Evolutionary conservation across 1,140 invertebrate genomes (phyloP).

Genomic region (Pristionchus pacificus): DNA sequence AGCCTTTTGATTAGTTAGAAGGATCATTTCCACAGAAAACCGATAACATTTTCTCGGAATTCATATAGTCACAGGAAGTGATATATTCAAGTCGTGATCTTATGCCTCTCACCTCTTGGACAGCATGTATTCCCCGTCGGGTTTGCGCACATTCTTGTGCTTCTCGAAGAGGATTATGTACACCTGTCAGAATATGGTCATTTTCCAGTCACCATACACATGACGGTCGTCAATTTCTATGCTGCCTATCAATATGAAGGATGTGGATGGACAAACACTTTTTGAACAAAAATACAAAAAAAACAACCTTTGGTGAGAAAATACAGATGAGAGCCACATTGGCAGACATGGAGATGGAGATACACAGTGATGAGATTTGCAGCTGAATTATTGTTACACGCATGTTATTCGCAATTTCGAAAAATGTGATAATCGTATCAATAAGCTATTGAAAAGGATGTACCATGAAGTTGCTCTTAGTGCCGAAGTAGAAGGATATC

Average conservation of each 20-base stretch:
- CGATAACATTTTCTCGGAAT: not conserved
- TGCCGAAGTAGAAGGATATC: constrained; percentile 71
- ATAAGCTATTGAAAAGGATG: too few relatives aligned
- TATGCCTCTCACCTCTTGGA: constrained; percentile 40
- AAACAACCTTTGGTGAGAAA: constrained; percentile 66
- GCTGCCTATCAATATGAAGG: too few relatives aligned
- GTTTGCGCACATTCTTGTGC: constrained; percentile 67
- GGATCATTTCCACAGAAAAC: not conserved
- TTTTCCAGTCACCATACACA: not conserved
- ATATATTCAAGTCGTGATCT: too few relatives aligned
- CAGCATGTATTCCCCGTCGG: constrained; percentile 49
- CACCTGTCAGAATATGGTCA: constrained; percentile 51
- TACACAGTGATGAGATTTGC: constrained; percentile 64
- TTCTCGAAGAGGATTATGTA: constrained; percentile 69
- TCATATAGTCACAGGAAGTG: constrained; percentile 6
- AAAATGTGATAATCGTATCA: too few relatives aligned
- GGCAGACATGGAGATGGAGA: constrained; percentile 63
- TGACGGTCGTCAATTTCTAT: not conserved
- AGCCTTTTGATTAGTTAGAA: constrained; percentile 9
- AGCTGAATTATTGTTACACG: constrained; percentile 59
- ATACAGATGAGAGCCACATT: constrained; percentile 64
- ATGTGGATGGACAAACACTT: too few relatives aligned
- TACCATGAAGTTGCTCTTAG: too few relatives aligned
- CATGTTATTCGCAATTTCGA: too few relatives aligned
- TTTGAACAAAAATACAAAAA: too few relatives aligned